Evolutionary conservation across 2,888 invertebrate species (phyloP).

Genomic region (Coenonympha glycerion): DNA sequence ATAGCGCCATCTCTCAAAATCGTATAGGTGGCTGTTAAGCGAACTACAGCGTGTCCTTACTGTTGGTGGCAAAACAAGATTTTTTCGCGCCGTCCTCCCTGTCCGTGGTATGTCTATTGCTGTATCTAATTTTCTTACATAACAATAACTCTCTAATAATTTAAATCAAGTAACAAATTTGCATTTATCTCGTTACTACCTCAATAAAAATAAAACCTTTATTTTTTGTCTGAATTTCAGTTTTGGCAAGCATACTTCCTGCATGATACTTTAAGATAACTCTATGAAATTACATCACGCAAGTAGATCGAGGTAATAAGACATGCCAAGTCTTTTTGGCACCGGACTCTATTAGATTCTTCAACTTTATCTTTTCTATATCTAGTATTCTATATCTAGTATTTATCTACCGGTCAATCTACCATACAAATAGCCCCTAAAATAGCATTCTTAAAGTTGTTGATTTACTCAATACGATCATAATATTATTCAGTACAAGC

Average conservation of each 20-base stretch:
- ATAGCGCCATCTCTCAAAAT: too few species aligned
- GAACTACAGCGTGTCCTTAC: too few species aligned
- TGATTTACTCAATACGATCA: too few species aligned
- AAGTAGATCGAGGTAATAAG: slow-evolving; percentile 5
- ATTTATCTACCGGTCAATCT: slow-evolving; percentile 1
- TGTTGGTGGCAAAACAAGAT: too few species aligned
- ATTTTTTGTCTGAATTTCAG: background rate
- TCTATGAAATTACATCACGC: slow-evolving; percentile 5
- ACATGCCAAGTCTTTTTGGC: slow-evolving; percentile 25
- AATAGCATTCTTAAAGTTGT: background rate
- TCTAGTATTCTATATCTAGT: slow-evolving; percentile 19
- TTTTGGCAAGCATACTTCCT: slow-evolving; percentile 3
- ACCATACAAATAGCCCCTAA: background rate
- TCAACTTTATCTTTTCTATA: slow-evolving; percentile 16
- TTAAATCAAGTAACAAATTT: too few species aligned
- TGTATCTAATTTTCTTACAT: too few species aligned
- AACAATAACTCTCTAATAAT: too few species aligned
- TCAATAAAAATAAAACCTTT: background rate
- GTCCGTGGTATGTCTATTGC: too few species aligned
- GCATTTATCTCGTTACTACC: too few species aligned
- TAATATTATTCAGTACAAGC: too few species aligned
- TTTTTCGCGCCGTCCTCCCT: too few species aligned
- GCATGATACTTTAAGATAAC: background rate
- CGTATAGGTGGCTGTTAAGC: too few species aligned
- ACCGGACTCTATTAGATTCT: slow-evolving; percentile 12